Evolutionary conservation across 2,797 vertebrate species (phyloP).

Genomic region (Fistularia tabacaria): DNA sequence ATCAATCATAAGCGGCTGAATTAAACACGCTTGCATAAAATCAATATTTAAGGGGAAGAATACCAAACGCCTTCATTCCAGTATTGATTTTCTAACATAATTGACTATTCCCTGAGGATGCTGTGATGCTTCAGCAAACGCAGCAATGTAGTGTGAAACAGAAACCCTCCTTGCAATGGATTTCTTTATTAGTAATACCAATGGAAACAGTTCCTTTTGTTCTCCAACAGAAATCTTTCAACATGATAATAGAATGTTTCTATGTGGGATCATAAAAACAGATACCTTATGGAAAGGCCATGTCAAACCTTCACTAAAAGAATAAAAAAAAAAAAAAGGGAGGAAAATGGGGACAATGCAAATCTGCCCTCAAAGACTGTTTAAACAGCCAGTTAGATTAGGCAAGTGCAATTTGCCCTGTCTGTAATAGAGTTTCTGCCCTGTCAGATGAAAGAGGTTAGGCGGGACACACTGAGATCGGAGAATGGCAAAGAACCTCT

Average conservation of each 20-base stretch:
- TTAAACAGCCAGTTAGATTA: constrained; percentile 51
- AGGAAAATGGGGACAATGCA: constrained; percentile 16
- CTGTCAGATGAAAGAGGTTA: constrained; percentile 41
- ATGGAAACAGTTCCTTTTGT: constrained; percentile 17
- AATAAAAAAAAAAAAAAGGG: constrained; percentile 9
- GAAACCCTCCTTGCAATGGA: constrained; percentile 26
- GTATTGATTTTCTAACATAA: constrained; percentile 62
- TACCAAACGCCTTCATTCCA: constrained; percentile 55
- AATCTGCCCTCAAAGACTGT: constrained; percentile 29
- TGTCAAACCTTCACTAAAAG: constrained; percentile 13
- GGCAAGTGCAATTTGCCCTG: constrained; percentile 25
- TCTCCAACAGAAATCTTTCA: constrained; percentile 17
- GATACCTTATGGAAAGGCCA: not conserved
- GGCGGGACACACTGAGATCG: constrained; percentile 20
- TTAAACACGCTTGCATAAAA: constrained; percentile 55
- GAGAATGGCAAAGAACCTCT: constrained; percentile 21
- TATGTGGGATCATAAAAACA: not conserved
- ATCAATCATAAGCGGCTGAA: constrained; percentile 62
- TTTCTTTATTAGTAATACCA: constrained; percentile 34
- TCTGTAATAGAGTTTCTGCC: constrained; percentile 52
- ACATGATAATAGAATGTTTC: constrained; percentile 23
- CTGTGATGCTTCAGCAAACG: constrained; percentile 27
- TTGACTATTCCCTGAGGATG: constrained; percentile 43
- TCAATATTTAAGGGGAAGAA: constrained; percentile 50
- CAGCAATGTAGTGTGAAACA: constrained; percentile 12